These are phyloP conservation scores for Cydia pomonella DNA, from an alignment of 1,140 invertebrate genomes.

Conservation along the genomic window DNA sequence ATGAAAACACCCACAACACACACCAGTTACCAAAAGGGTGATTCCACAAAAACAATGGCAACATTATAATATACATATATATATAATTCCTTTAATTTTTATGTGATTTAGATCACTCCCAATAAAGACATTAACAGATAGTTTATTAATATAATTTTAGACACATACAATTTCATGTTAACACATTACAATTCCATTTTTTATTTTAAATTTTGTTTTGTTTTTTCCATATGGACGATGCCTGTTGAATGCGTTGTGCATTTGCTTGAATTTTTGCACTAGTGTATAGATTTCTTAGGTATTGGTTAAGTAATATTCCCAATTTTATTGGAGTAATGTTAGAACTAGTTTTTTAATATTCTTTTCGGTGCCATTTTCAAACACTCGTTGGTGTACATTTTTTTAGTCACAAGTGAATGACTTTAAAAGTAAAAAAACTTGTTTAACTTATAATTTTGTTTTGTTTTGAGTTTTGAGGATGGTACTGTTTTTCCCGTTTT, in stretches of 20 bases:
- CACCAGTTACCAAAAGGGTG: slow-evolving; percentile 14
- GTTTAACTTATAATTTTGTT: slow-evolving; percentile 21
- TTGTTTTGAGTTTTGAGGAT: slow-evolving; percentile 50
- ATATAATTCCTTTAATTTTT: slow-evolving; percentile 70
- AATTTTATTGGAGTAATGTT: slow-evolving; percentile 60
- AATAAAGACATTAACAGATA: slow-evolving; percentile 80
- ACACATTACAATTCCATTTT: slow-evolving; percentile 74
- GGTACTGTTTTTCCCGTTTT: slow-evolving; percentile 52
- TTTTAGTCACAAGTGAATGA: slow-evolving; percentile 34
- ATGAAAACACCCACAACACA: slow-evolving; percentile 43
- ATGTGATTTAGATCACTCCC: slow-evolving; percentile 74
- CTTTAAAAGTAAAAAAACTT: slow-evolving; percentile 14
- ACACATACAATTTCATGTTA: slow-evolving; percentile 70
- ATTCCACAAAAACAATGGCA: slow-evolving; percentile 52
- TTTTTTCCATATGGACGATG: slow-evolving; percentile 44
- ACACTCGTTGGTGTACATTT: slow-evolving; percentile 36
- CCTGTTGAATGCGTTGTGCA: slow-evolving; percentile 46
- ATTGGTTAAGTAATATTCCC: slow-evolving; percentile 74
- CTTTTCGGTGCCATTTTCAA: slow-evolving; percentile 64
- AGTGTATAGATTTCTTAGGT: slow-evolving; percentile 52
- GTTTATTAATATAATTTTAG: slow-evolving; percentile 68
- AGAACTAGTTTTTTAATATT: slow-evolving; percentile 56
- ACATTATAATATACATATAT: slow-evolving; percentile 42
- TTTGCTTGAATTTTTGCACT: slow-evolving; percentile 47
- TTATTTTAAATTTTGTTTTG: slow-evolving; percentile 56